Percentiles rank a stretch among this genome's conserved stretches.
Conservation (phyloP, 2,113 vertebrate genomes). For the Alectura lathami region DNA sequence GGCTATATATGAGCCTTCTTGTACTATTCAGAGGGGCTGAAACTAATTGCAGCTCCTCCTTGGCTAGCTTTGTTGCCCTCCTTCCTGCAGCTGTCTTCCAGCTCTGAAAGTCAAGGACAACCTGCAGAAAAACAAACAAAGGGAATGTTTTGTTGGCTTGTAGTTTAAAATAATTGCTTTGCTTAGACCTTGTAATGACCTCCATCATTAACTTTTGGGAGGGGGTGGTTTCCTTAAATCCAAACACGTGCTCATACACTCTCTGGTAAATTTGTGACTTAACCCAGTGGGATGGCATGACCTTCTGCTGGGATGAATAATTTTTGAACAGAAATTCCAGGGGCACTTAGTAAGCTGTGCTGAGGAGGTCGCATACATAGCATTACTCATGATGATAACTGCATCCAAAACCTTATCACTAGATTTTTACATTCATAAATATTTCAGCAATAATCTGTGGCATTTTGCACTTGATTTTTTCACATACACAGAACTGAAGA, state of each 20-base stretch:
- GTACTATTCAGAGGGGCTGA: not conserved
- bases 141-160: not conserved
- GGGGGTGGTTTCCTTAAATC: not conserved
- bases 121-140: constrained; percentile 28
- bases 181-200: constrained; percentile 2
- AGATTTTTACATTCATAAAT: not conserved
- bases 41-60: constrained; percentile 18
- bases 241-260: not conserved
- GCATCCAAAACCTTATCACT: not conserved
- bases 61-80: constrained; percentile 1
- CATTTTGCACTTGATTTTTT: constrained; percentile 28
- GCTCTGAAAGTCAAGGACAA: constrained; percentile 43
- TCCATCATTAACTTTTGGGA: constrained; percentile 19
- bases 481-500: not conserved
- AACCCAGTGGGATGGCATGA: not conserved
- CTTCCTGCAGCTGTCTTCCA: constrained; percentile 34
- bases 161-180: constrained; percentile 52
- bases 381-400: not conserved
- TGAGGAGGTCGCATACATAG: not conserved
- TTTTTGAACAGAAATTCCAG: constrained; percentile 7
- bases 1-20: not conserved
- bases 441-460: constrained; percentile 21
- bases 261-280: not conserved
- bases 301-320: not conserved
- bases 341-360: not conserved